Evolutionary conservation across 2,113 vertebrate species (phyloP), one percentile per base, ranked within the genome.

Genomic region (Notarius lentiginosus): DNA sequence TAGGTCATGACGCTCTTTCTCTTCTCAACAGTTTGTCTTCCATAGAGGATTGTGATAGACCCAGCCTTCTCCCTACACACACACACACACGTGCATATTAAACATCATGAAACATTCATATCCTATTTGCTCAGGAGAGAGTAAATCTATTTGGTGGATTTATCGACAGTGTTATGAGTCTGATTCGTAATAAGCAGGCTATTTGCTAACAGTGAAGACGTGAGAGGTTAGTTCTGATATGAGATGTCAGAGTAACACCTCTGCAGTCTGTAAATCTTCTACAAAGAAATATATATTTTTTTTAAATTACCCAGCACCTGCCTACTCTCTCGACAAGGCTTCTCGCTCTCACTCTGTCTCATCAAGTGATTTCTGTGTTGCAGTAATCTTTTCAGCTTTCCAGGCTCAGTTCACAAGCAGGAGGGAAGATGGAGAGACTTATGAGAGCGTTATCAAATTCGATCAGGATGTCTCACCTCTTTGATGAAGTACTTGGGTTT

Each of bases 401-500:
- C 63, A 27, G 84, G 20, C 51, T 22, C 30, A 3, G 49, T 76
- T 79, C 8, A n/a, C 30, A 47, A 66, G 47, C 84, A 17, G 51
- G 12, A 56, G 27, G 4, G 27, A 65, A 65, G 34, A 75, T 27
- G 70, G 73, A 76, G 73, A 22, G 41, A 22, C 51, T 79, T 66
- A 60, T 27, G 34, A 63, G 11, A 60, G 55, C 47, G 10, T 61
- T 61, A 60, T 79, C 17, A 34, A 81, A 61, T 81, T 61, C 58
- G 61, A 41, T 18, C 73, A 80, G 24, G 60, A 27, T 18, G 41
- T 8, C 14, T 94, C 93, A 97, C 97, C 96, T 98, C 97, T 92
- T 96, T 97, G 89, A 93, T 90, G 84, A 98, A 98, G 84, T 97
- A 96, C 66, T 96, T 97, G 88, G 97, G 96, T 86, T 95, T 95